Percentiles rank a stretch among this genome's conserved stretches.
phyloP scores from a whole-genome alignment of 2,888 invertebrate genomes.

The Achlya flavicornis region DNA sequence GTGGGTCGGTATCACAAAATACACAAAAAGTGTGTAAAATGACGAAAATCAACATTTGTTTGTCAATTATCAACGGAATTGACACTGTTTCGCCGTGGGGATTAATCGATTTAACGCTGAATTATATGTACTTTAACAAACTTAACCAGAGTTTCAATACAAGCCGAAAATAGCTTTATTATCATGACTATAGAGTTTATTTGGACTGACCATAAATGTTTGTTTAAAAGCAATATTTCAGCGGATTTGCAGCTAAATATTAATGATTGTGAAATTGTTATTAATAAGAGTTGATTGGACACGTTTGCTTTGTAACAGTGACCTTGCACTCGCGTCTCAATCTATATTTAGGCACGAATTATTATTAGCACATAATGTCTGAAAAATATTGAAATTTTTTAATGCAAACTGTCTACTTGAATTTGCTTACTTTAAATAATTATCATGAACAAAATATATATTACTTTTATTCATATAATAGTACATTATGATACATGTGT shows the following conservation, averaged over 20 bases:
- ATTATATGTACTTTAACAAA: conserved; percentile 2
- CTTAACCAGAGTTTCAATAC: neutral
- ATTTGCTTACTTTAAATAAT: no score
- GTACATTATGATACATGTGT: no score
- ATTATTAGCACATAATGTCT: neutral
- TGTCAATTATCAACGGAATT: conserved; percentile 3
- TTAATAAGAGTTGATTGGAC: neutral
- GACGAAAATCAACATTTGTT: conserved; percentile 7
- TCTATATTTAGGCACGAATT: neutral
- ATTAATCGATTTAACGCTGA: conserved; percentile 2
- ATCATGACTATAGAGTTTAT: neutral
- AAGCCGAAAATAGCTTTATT: neutral
- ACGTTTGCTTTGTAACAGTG: neutral
- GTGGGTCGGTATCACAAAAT: neutral
- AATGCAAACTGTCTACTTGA: no score
- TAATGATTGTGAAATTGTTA: conserved; percentile 1
- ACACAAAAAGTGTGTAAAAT: conserved; percentile 11
- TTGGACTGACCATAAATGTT: neutral
- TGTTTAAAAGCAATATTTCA: neutral
- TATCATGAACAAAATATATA: no score
- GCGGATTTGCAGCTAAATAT: neutral
- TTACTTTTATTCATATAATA: no score
- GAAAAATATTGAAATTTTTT: neutral
- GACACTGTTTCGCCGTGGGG: conserved; percentile 5
- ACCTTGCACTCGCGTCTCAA: neutral